Base-by-base conservation (phyloP, 2,888 invertebrate genomes). In the Amorpha juglandis region DNA sequence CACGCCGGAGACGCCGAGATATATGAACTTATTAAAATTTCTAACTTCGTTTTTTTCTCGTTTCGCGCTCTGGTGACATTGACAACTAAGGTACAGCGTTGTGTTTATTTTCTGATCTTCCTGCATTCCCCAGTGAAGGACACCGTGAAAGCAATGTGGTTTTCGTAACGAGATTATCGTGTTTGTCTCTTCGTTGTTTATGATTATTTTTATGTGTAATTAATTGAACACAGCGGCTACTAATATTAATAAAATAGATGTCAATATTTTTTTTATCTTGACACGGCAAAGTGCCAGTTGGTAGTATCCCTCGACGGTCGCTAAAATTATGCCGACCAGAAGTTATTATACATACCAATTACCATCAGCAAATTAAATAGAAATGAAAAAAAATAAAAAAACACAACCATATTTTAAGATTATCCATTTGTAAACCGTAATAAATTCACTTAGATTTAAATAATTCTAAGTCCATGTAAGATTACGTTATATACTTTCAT, bases 1-100 rank as follows among this genome's bases (percentile, higher is more conserved):
- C 92, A 92, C 88, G 87, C 82, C 68, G 79, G 75, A 84, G 85
- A 84, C 85, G 86, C 86, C 82, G 87, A 87, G 83, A 90, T 89
- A 84, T 89, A 90, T 87, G 90, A 90, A 91, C 87, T 92, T 91
- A 92, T 92, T 92, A 91, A 91, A 92, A 91, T 91, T 84, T 89
- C 81, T 89, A 80, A 68, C 71, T 72, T 75, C 75, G 72, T 74
- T 81, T 86, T 87, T 90, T 89, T 88, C 81, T 87, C 80, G 83
- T 88, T 90, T 88, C 88, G 87, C 88, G 88, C 81, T 88, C 80
- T 83, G 84, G 70, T 88, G 89, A 86, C 87, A 86, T 73, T 78
- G 78, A 75, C 75, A 72, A 62, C 79, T 78, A 75, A 79, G 78
- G 81, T 78, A 81, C 74, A 78, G 73, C 74, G 77, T 77, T 75